Evolutionary conservation across 2,113 vertebrate genomes (phyloP), one percentile per base, ranked within the genome.

Genomic region (Chaenogobius annularis): DNA sequence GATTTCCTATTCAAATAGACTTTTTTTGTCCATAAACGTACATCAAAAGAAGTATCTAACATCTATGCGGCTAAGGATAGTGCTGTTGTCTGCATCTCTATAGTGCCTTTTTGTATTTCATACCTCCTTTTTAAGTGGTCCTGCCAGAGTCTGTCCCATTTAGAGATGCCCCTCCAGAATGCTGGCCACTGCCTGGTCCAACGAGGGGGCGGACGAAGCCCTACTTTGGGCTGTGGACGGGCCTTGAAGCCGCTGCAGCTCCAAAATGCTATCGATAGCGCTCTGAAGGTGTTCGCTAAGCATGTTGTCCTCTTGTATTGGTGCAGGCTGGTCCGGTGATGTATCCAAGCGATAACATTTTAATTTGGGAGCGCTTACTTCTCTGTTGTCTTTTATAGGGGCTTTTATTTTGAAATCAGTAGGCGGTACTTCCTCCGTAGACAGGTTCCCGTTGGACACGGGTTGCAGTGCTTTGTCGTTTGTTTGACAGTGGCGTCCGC

Each of bases 251-350:
- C 93, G 87, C 89, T 94, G 93, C 0, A 95, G 91, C 76, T 94
- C 93, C 84, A 95, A 84, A 77, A 95, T 94, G 90, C 93, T 95
- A 92, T 95, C 91, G 65, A 95, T 94, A 74, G 94, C 94, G 40
- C 93, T 95, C 90, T 95, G 94, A 5, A 95, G 90, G 52, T 94
- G 92, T 82, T 94, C 93, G 0, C 85, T 94, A 69, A 95, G 92
- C 74, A 91, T 85, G 77, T 82, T 88, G 80, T 94, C 94, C 71
- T 94, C 92, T 40, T 87, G 90, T 48, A 84, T 69, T 0, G 80
- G 74, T 0, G 65, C 70, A 7, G 81, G 79, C 48, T 75, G 84
- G 82, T 87, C 79, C 9, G 52, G 58, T 56, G 64, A 75, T 40
- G n/a, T 69, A 3, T 86, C 87, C 69, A 73, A 17, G 69, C 78